phyloP scores from a whole-genome alignment of 2,113 vertebrate species.

The Raphicerus campestris region DNA sequence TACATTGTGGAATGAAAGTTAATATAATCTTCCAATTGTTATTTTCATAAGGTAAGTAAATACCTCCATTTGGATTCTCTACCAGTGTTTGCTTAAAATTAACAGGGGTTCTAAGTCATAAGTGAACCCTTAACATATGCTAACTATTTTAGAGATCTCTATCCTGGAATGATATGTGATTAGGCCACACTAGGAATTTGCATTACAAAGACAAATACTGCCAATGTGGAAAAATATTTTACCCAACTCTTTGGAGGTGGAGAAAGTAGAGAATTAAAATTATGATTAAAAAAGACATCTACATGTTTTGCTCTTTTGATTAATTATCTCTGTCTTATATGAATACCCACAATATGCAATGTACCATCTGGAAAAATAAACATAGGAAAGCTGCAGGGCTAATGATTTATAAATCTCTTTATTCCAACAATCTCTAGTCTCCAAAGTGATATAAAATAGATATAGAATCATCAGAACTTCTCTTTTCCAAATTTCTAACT shows the following conservation, averaged over 20 bases:
- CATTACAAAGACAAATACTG: slow-evolving; percentile 36
- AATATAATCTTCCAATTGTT: not conserved
- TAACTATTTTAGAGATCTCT: not conserved
- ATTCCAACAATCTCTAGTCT: slow-evolving; percentile 36
- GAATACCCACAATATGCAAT: slow-evolving; percentile 15
- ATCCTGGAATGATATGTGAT: not conserved
- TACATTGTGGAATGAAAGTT: not conserved
- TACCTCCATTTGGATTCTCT: not conserved
- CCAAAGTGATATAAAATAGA: slow-evolving; percentile 50
- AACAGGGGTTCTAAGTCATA: not conserved
- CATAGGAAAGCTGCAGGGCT: slow-evolving; percentile 2
- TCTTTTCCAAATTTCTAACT: slow-evolving; percentile 24
- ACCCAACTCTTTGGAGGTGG: not conserved
- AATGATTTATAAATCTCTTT: slow-evolving; percentile 63
- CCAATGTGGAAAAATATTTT: slow-evolving; percentile 47
- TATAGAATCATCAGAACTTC: not conserved
- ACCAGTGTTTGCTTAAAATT: not conserved
- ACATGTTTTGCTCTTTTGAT: slow-evolving; percentile 59
- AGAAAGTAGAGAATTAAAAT: slow-evolving; percentile 46
- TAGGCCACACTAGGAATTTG: not conserved
- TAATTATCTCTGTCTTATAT: slow-evolving; percentile 56
- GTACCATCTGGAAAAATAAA: slow-evolving; percentile 58
- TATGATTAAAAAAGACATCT: slow-evolving; percentile 42
- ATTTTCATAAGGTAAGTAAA: not conserved
- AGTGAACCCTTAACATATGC: not conserved